These are phyloP conservation scores for Acromyrmex charruanus DNA, from an alignment of 1,140 invertebrate genomes.

Conservation along the genomic window DNA sequence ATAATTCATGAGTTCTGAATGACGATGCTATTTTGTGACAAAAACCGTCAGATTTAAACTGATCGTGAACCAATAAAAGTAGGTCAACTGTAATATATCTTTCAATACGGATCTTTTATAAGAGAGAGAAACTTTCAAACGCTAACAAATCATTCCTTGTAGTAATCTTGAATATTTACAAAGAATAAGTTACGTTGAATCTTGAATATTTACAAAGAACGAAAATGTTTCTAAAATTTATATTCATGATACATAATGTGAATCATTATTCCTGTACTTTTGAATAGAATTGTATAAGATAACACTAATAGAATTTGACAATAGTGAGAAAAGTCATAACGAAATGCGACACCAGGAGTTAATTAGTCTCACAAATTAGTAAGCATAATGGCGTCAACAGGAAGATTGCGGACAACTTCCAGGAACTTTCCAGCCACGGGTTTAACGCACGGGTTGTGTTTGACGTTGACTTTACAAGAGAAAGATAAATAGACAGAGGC, in stretches of 20 bases:
- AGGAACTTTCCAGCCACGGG: constrained; percentile 56
- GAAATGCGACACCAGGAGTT: constrained; percentile 20
- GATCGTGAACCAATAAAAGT: constrained; percentile 20
- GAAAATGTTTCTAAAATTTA: background rate
- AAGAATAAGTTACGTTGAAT: background rate
- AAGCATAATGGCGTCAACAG: constrained; percentile 35
- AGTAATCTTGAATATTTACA: background rate
- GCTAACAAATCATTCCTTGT: background rate
- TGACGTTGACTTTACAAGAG: constrained; percentile 34
- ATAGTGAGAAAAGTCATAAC: constrained; percentile 18
- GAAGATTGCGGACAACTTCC: constrained; percentile 50
- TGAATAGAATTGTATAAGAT: background rate
- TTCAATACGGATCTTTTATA: constrained; percentile 1
- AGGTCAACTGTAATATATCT: constrained; percentile 20
- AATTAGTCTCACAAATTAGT: constrained; percentile 49
- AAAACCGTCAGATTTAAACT: background rate
- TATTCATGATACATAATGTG: background rate
- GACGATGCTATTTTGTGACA: constrained; percentile 17
- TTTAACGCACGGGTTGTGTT: constrained; percentile 15
- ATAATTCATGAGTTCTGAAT: constrained; percentile 12
- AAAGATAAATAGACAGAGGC: background rate
- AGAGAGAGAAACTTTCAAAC: background rate
- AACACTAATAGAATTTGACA: constrained; percentile 22
- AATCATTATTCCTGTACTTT: background rate
- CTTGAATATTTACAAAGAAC: background rate